Base-by-base conservation (phyloP, 2,797 vertebrate genomes). In the Denticeps clupeoides region DNA sequence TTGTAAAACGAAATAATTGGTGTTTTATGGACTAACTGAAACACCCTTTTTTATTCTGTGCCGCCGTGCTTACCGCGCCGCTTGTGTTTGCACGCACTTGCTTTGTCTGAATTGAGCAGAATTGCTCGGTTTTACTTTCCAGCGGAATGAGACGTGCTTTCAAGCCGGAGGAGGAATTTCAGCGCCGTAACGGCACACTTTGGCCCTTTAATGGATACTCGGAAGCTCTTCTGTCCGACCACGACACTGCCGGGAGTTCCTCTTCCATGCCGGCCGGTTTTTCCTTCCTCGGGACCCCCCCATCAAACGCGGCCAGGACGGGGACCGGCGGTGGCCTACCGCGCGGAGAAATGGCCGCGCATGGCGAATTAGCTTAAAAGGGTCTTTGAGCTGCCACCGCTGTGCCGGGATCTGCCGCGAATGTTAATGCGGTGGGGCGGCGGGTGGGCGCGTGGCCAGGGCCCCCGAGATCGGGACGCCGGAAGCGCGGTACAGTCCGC, bases 371-470 rank as follows among this genome's bases (percentile, higher is more conserved):
- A 57, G 41, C 55, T 68, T 77, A 79, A 85, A 86, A 85, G 68
- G 67, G 63, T 67, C 56, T 80, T 82, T 80, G 79, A 80, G 75
- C 77, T 56, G 44, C 47, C 62, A 68, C 78, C 70, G 66, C 58
- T 33, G 59, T 61, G 48, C 60, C 42, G 41, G 49, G 32, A 13
- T 40, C 62, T n/a, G 29, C 65, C 61, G 70, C 11, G 68, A 70
- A 66, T 64, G 54, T 51, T 42, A 63, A 73, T 49, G 61, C 65
- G 60, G 58, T 40, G 58, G 62, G 70, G 60, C 67, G 63, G 73
- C 63, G 65, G 73, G 69, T 61, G 67, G 61, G 67, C 65, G 60
- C 55, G 43, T 47, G 57, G 65, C 62, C 47, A 63, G 51, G 37
- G 19, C 27, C 53, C 19, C 51, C 51, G 55, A 45, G 13, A n/a